Conservation (phyloP, 2,797 vertebrate genomes). For the Tiaroga cobitis region DNA sequence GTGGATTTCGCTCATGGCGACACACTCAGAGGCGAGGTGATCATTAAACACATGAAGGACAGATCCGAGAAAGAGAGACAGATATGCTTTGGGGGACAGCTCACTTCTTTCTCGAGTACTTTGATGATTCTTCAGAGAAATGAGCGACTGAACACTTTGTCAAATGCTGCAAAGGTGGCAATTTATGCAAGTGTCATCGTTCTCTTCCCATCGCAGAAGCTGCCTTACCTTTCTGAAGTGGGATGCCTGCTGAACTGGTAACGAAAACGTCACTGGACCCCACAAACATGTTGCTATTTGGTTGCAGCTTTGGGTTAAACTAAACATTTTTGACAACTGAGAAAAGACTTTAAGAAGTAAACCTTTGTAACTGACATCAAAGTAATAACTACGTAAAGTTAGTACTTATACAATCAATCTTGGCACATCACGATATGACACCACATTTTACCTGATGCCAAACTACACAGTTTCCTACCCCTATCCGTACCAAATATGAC, state of each 20-base stretch:
- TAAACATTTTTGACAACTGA: background rate
- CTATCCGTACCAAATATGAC: background rate
- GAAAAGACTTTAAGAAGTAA: background rate
- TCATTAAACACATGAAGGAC: slow-evolving; percentile 49
- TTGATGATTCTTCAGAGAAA: slow-evolving; percentile 54
- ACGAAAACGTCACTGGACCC: background rate
- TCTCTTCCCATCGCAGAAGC: slow-evolving; percentile 21
- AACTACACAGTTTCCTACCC: too few relatives aligned
- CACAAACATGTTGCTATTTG: background rate
- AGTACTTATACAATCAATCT: background rate
- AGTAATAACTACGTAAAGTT: background rate
- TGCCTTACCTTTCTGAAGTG: slow-evolving; percentile 6
- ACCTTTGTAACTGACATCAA: background rate
- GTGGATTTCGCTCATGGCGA: slow-evolving; percentile 60
- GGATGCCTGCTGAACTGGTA: slow-evolving; percentile 14
- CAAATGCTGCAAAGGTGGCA: slow-evolving; percentile 43
- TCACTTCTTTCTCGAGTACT: slow-evolving; percentile 51
- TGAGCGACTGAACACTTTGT: slow-evolving; percentile 42
- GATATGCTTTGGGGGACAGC: slow-evolving; percentile 53
- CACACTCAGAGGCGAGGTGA: slow-evolving; percentile 52
- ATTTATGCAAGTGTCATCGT: slow-evolving; percentile 29
- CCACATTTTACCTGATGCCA: background rate
- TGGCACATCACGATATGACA: background rate
- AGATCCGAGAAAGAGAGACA: slow-evolving; percentile 26
- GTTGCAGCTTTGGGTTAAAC: background rate